Evolutionary conservation across 2,888 invertebrate species (phyloP).

Genomic region (Carcina quercana): DNA sequence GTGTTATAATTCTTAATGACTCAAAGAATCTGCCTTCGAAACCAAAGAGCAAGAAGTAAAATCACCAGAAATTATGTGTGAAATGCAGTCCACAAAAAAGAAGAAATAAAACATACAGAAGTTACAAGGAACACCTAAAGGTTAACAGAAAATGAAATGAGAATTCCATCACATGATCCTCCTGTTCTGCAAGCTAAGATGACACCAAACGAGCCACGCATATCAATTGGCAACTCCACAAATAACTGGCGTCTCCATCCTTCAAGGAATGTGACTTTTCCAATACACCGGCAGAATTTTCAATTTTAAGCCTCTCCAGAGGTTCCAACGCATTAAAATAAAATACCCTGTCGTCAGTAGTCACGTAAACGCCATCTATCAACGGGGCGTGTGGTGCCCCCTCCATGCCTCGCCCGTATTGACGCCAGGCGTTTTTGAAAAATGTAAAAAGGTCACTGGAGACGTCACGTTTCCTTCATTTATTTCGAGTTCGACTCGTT

Average conservation of each 20-base stretch:
- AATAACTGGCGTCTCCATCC: slow-evolving; percentile 14
- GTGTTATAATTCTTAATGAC: no score
- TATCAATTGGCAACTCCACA: slow-evolving; percentile 8
- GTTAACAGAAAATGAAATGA: no score
- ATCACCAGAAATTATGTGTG: no score
- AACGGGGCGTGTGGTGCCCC: slow-evolving; percentile 41
- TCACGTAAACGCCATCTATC: slow-evolving; percentile 71
- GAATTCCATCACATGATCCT: no score
- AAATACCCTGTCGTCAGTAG: slow-evolving; percentile 60
- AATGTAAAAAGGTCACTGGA: slow-evolving; percentile 67
- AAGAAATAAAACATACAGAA: no score
- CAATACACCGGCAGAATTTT: slow-evolving; percentile 62
- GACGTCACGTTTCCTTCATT: slow-evolving; percentile 62
- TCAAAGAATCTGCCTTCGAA: no score
- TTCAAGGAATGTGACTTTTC: slow-evolving; percentile 30
- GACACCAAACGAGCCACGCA: slow-evolving; percentile 2
- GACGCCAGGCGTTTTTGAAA: slow-evolving; percentile 68
- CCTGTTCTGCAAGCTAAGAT: no score
- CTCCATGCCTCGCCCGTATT: slow-evolving; percentile 43
- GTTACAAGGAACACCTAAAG: no score
- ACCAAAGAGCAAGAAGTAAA: no score
- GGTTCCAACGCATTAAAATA: slow-evolving; percentile 59
- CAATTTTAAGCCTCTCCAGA: slow-evolving; percentile 63
- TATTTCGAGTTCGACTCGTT: slow-evolving; percentile 53
- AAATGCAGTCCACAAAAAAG: no score